Evolutionary conservation across 23 tunicate genomes (phyloP).

Genomic region (Aplidium turbinatum): DNA sequence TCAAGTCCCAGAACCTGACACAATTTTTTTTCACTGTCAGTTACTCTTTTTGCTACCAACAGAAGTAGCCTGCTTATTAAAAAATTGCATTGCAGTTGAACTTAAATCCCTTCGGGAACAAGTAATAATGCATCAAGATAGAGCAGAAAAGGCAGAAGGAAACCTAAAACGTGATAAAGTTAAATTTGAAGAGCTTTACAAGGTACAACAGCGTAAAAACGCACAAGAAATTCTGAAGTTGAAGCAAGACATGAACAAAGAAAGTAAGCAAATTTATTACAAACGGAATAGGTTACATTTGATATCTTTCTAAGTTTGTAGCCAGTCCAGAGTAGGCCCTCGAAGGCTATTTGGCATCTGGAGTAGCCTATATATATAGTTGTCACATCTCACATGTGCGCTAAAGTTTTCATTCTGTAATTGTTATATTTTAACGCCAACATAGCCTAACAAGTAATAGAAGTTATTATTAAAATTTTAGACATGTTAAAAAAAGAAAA

Average conservation of each 20-base stretch:
- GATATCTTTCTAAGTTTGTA: too few species aligned
- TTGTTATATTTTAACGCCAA: too few species aligned
- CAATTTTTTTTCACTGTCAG: background rate
- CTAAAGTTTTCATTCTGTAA: too few species aligned
- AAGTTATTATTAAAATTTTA: too few species aligned
- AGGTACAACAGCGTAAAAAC: conserved; percentile 1
- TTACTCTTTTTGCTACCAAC: too few species aligned
- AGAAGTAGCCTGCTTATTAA: too few species aligned
- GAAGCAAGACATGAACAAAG: conserved; percentile 8
- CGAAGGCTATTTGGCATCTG: too few species aligned
- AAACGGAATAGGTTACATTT: too few species aligned
- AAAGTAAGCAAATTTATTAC: conserved; percentile 8
- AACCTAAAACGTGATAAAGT: background rate
- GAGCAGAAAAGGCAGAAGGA: background rate
- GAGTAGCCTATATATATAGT: too few species aligned
- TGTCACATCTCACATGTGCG: too few species aligned
- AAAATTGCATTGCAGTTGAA: background rate
- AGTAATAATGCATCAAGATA: background rate
- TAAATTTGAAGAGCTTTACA: background rate
- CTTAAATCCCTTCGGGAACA: background rate
- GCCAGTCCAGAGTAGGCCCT: too few species aligned
- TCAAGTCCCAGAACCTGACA: background rate
- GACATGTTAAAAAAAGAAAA: background rate
- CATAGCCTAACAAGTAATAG: too few species aligned
- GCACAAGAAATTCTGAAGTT: background rate